phyloP scores from a whole-genome alignment of 1,140 invertebrate species.

The Mizuhopecten yessoensis region DNA sequence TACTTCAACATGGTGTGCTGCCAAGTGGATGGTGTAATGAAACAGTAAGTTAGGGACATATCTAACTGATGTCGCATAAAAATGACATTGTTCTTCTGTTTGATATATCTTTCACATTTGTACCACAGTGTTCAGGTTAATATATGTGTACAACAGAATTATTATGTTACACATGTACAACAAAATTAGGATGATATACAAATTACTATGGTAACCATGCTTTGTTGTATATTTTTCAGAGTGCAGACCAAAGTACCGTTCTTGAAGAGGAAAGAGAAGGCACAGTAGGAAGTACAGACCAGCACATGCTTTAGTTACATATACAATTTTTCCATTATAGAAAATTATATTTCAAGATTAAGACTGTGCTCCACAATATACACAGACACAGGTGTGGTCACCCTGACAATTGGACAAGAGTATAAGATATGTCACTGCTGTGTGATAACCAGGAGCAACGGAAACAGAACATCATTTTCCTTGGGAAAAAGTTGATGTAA shows the following conservation, averaged over 20 bases:
- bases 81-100: too few relatives aligned
- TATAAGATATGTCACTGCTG: background rate
- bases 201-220: background rate
- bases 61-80: too few relatives aligned
- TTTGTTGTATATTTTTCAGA: constrained; percentile 86
- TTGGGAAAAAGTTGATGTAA: too few relatives aligned
- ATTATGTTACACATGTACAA: too few relatives aligned
- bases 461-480: too few relatives aligned
- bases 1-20: constrained; percentile 93
- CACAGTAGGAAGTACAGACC: constrained; percentile 68
- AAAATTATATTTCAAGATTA: constrained; percentile 15
- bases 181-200: too few relatives aligned
- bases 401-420: background rate
- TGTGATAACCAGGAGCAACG: background rate
- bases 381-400: background rate
- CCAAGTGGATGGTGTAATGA: constrained; percentile 93
- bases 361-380: background rate
- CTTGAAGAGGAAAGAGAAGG: constrained; percentile 93
- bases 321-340: background rate
- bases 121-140: constrained; percentile 46
- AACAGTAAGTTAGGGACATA: constrained; percentile 74
- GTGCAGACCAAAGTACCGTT: constrained; percentile 95
- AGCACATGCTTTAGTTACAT: background rate
- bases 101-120: too few relatives aligned
- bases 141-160: constrained; percentile 40